Base-by-base conservation (phyloP, 2,113 vertebrate genomes). In the Oreotrochilus melanogaster region DNA sequence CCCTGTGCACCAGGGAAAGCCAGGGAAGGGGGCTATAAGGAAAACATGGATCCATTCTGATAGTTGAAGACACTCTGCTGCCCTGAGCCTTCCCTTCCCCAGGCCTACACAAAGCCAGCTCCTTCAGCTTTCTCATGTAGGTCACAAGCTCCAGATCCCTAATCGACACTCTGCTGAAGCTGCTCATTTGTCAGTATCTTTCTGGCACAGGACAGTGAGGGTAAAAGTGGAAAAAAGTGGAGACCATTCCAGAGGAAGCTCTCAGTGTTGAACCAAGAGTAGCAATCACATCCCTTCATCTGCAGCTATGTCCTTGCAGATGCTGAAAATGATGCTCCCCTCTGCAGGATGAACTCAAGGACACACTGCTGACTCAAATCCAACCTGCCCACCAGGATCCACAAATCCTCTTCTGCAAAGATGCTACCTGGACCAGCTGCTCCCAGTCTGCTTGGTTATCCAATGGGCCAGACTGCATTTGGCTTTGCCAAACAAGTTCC, bases 1-100 rank as follows among this genome's bases (percentile, higher is more conserved):
- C 48, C 19, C n/a, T 31, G 1, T 27, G 10, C 48, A 60, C 30
- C 58, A 69, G 27, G 61, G 8, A 53, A 39, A 61, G 9, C 3
- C 3, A 6, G 27, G 30, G 51, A 87, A 76, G 21, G 14, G n/a
- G 11, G 17, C 43, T 50, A 22, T 5, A 2, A 0, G 58, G 69
- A 27, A 84, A 81, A 42, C n/a, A 66, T 2, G 19, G 56, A 71
- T 13, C 22, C 11, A 21, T 23, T 66, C 69, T 22, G 24, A 18
- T 9, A 17, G 18, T 0, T 50, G 51, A 85, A 84, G 47, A 4
- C 37, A 3, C 1, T n/a, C 2, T 11, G 18, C 22, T n/a, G 51
- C 18, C 11, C 33, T 50, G 5, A 7, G n/a, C 1, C 1, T 50
- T 70, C 33, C 61, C 37, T 42, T 50, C 9, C 51, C 47, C 17